Evolutionary conservation across 2,797 vertebrate species (phyloP).

Genomic region (Danio albolineatus): DNA sequence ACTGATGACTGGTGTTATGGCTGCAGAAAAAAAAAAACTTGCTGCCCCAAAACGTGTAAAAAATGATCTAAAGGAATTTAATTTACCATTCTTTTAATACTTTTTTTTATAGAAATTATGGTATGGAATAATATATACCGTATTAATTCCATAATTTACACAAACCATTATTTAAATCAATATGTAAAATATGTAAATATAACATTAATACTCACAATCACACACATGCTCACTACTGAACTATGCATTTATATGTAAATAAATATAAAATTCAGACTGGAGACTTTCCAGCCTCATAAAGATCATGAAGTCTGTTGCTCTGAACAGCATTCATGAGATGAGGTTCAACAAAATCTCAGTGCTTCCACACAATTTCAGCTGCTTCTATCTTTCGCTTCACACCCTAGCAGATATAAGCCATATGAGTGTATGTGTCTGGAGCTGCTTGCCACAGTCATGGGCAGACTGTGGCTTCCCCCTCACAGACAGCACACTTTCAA

Average conservation of each 20-base stretch:
- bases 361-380: conserved; percentile 42
- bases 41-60: too few relatives aligned
- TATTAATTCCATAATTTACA: too few relatives aligned
- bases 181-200: too few relatives aligned
- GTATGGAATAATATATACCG: too few relatives aligned
- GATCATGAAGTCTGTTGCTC: conserved; percentile 30
- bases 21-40: too few relatives aligned
- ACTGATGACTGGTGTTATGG: neutral
- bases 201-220: too few relatives aligned
- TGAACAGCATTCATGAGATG: conserved; percentile 37
- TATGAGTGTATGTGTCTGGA: conserved; percentile 44
- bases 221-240: too few relatives aligned
- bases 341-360: conserved; percentile 46
- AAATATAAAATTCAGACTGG: neutral
- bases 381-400: conserved; percentile 44
- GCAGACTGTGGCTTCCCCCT: conserved; percentile 64
- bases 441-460: conserved; percentile 61
- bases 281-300: conserved; percentile 22
- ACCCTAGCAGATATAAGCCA: conserved; percentile 53
- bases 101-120: too few relatives aligned
- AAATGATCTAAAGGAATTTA: too few relatives aligned
- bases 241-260: too few relatives aligned
- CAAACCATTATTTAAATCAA: too few relatives aligned
- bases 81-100: too few relatives aligned
- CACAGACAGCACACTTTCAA: conserved; percentile 63